phyloP scores from a whole-genome alignment of 2,888 invertebrate genomes.

The Eurytoma adleriae region DNA sequence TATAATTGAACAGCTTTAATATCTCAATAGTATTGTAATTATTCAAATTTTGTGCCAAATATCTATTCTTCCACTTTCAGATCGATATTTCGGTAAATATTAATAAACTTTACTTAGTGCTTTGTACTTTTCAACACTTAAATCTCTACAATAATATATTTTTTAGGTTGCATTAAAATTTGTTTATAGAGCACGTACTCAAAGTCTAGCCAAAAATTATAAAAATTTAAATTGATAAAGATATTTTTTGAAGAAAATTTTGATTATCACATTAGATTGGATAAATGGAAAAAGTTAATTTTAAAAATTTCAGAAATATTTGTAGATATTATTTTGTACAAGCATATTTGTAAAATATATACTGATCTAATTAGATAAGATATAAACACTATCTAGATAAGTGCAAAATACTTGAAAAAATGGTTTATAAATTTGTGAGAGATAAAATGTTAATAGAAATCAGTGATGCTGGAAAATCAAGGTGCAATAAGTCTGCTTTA shows the following conservation, averaged over 20 bases:
- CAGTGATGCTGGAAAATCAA: background rate
- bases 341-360: too few relatives aligned
- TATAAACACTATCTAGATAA: background rate
- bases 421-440: background rate
- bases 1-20: slow-evolving; percentile 54
- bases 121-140: background rate
- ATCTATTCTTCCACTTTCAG: slow-evolving; percentile 4
- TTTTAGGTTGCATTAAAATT: background rate
- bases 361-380: too few relatives aligned
- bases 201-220: too few relatives aligned
- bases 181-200: background rate
- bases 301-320: too few relatives aligned
- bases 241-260: background rate
- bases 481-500: background rate
- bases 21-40: background rate
- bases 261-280: background rate
- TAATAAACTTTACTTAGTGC: background rate
- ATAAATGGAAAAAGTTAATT: too few relatives aligned
- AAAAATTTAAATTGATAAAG: background rate
- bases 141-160: background rate
- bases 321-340: too few relatives aligned
- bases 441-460: too few relatives aligned
- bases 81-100: background rate
- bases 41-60: slow-evolving; percentile 33
- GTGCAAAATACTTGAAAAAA: background rate